Evolutionary conservation across 2,797 vertebrate genomes (phyloP).

Genomic region (Diplodus sargus): DNA sequence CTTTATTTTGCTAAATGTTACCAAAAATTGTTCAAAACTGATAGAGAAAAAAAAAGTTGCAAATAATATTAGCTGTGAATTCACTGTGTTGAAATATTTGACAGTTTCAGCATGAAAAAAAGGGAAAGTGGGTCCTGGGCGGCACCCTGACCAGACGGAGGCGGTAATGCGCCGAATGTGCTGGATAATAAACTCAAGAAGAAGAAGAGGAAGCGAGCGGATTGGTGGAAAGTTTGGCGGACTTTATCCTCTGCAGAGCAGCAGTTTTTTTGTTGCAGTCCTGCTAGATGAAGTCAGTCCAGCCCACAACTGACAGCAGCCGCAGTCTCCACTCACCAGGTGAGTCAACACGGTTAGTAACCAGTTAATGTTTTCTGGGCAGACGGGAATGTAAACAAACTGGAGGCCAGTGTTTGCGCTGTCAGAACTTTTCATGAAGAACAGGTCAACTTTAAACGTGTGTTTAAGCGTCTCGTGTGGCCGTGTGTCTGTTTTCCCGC

Average conservation of each 20-base stretch:
- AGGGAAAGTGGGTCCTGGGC: neutral
- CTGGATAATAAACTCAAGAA: accelerated
- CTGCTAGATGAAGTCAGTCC: neutral
- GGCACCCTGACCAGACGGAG: neutral
- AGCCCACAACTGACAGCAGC: neutral
- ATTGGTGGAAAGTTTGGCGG: constrained; percentile 84
- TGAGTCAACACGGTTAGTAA: constrained; percentile 26
- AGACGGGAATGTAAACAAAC: accelerated
- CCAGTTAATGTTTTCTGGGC: neutral
- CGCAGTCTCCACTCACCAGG: neutral
- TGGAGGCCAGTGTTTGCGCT: neutral
- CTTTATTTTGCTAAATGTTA: too few relatives aligned
- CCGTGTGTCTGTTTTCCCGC: neutral
- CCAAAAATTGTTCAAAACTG: too few relatives aligned
- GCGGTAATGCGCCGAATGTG: neutral
- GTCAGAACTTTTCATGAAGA: neutral
- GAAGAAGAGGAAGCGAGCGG: constrained; percentile 4
- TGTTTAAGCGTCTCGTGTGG: neutral
- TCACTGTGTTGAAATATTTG: neutral
- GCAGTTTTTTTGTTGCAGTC: neutral
- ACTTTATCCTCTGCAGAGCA: constrained; percentile 59
- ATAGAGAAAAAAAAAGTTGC: neutral
- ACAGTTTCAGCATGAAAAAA: neutral
- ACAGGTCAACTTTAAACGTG: neutral
- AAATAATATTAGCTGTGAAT: neutral